These are phyloP conservation scores for Pelobates cultripes DNA, from an alignment of 2,797 vertebrate species.

Conservation along the genomic window DNA sequence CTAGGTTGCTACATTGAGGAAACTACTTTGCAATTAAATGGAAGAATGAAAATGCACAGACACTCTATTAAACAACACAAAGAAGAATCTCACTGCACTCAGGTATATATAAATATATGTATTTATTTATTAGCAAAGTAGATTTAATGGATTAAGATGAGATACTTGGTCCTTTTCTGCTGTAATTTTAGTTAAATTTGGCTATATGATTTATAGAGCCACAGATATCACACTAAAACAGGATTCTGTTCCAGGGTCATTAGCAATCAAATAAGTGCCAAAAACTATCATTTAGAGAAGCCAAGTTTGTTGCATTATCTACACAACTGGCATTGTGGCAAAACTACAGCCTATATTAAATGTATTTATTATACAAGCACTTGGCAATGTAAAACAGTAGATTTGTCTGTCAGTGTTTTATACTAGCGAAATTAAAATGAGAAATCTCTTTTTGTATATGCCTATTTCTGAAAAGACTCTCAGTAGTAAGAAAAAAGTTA, in stretches of 20 bases:
- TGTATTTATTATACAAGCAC: constrained; percentile 18
- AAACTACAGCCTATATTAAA: constrained; percentile 11
- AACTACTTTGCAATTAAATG: too few relatives aligned
- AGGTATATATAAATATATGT: too few relatives aligned
- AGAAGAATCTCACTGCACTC: too few relatives aligned
- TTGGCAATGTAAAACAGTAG: constrained; percentile 31
- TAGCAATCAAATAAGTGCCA: not conserved
- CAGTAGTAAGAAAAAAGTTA: constrained; percentile 38
- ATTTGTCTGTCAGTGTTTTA: constrained; percentile 41
- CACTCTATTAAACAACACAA: too few relatives aligned
- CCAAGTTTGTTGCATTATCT: not conserved
- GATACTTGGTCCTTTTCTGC: too few relatives aligned
- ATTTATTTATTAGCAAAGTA: too few relatives aligned
- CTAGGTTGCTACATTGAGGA: too few relatives aligned
- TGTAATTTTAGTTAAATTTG: too few relatives aligned
- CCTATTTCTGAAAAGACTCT: constrained; percentile 35
- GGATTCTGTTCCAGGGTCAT: not conserved
- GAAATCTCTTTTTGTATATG: constrained; percentile 36
- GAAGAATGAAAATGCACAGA: too few relatives aligned
- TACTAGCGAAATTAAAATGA: constrained; percentile 43
- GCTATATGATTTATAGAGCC: too few relatives aligned
- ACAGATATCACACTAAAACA: not conserved
- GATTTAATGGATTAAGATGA: too few relatives aligned
- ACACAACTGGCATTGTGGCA: not conserved
- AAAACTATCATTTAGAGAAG: not conserved